Evolutionary conservation across 2,888 invertebrate genomes (phyloP).

Genomic region (Diadromus collaris): DNA sequence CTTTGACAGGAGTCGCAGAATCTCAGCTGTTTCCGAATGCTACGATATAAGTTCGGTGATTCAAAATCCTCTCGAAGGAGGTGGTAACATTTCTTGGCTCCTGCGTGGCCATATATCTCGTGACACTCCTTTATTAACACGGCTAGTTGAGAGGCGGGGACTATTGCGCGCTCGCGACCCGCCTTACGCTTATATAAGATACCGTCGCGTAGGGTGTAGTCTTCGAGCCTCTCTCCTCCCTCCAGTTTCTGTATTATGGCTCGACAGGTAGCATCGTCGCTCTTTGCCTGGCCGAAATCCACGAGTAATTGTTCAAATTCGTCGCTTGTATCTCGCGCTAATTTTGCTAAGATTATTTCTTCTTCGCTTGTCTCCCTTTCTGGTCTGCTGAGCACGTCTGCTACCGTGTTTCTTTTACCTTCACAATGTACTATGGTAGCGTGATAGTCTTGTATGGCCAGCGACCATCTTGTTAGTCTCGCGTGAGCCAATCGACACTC

Average conservation of each 20-base stretch:
- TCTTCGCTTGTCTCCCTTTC: neutral
- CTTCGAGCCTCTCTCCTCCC: neutral
- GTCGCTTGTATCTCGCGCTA: neutral
- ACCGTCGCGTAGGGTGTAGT: neutral
- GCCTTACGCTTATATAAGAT: neutral
- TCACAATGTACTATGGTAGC: conserved; percentile 18
- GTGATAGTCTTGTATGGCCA: conserved; percentile 41
- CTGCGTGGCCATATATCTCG: too few relatives aligned
- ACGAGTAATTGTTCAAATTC: neutral
- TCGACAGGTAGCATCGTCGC: neutral
- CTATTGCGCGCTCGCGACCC: neutral
- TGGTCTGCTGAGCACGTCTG: conserved; percentile 20
- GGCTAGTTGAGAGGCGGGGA: neutral
- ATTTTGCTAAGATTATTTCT: neutral
- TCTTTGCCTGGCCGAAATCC: neutral
- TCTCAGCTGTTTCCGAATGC: neutral
- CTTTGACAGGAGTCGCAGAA: conserved; percentile 7
- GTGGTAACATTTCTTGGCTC: too few relatives aligned
- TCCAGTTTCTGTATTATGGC: neutral
- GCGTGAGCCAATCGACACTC: conserved; percentile 29
- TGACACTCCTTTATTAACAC: neutral
- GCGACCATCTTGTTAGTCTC: conserved; percentile 33
- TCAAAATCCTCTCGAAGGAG: neutral
- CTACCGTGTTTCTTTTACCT: conserved; percentile 35
- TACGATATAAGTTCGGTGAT: neutral